A percentile compares a stretch with the other conserved stretches of the same genome.
These are phyloP conservation scores for Parnassius glacialis DNA, from an alignment of 2,888 invertebrate species.

Conservation along the genomic window DNA sequence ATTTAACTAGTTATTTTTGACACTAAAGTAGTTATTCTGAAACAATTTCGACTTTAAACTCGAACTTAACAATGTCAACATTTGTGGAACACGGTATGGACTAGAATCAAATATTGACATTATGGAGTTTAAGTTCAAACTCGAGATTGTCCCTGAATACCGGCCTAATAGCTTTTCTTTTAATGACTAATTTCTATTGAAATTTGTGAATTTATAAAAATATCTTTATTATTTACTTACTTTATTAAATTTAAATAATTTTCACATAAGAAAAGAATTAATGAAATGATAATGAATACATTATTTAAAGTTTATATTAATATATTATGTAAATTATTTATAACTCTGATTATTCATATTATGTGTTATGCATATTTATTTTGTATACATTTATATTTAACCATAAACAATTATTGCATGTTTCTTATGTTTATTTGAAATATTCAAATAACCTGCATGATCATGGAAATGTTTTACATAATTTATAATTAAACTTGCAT, in stretches of 20 bases:
- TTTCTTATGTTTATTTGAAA: slow-evolving; percentile 3
- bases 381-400: slow-evolving; percentile 1
- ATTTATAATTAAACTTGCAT: slow-evolving; percentile 12
- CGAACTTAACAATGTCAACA: no score
- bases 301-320: slow-evolving; percentile 41
- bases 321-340: neutral
- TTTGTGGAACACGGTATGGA: no score
- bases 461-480: slow-evolving; percentile 5
- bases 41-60: no score
- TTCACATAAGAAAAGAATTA: neutral
- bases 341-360: slow-evolving; percentile 27
- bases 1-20: no score
- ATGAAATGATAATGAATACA: slow-evolving; percentile 63
- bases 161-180: no score
- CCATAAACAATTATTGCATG: slow-evolving; percentile 25
- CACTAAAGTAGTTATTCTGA: no score
- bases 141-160: no score
- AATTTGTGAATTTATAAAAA: no score
- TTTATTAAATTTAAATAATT: neutral
- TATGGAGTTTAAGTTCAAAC: no score
- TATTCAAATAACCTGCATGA: slow-evolving; percentile 16
- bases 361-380: slow-evolving; percentile 9
- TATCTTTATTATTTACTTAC: no score
- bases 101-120: no score
- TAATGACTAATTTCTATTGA: no score